These are phyloP conservation scores for Megaptera novaeangliae DNA, from an alignment of 2,113 vertebrate genomes.

Conservation along the genomic window DNA sequence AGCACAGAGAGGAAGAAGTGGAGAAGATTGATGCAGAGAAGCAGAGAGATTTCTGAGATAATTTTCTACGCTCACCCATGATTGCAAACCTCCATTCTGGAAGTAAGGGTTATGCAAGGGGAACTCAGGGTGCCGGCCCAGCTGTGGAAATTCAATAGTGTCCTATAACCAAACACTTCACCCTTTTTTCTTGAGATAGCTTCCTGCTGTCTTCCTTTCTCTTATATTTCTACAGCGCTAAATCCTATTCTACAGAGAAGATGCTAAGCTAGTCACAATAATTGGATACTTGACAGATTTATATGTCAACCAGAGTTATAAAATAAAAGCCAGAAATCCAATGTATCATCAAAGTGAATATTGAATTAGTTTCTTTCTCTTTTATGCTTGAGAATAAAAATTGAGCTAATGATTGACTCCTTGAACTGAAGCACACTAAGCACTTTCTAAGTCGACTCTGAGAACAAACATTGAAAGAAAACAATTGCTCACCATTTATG, in stretches of 20 bases:
- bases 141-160: neutral
- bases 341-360: neutral
- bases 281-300: neutral
- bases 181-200: neutral
- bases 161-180: neutral
- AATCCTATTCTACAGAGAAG: neutral
- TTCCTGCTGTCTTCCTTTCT: neutral
- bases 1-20: neutral
- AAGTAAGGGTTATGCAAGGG: neutral
- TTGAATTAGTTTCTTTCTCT: neutral
- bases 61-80: neutral
- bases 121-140: neutral
- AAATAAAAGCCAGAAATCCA: neutral
- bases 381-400: slow-evolving; percentile 6
- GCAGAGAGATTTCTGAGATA: neutral
- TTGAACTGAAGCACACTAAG: neutral
- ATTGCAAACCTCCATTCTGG: neutral
- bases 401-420: neutral
- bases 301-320: neutral
- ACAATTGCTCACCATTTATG: slow-evolving; percentile 89
- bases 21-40: neutral
- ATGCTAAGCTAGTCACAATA: neutral
- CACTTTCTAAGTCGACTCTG: neutral
- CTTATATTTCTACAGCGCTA: neutral
- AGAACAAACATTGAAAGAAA: neutral